Percentiles rank a stretch among this genome's conserved stretches.
Evolutionary conservation across 2,113 vertebrate species (phyloP).

Genomic region (Antigone vipio): DNA sequence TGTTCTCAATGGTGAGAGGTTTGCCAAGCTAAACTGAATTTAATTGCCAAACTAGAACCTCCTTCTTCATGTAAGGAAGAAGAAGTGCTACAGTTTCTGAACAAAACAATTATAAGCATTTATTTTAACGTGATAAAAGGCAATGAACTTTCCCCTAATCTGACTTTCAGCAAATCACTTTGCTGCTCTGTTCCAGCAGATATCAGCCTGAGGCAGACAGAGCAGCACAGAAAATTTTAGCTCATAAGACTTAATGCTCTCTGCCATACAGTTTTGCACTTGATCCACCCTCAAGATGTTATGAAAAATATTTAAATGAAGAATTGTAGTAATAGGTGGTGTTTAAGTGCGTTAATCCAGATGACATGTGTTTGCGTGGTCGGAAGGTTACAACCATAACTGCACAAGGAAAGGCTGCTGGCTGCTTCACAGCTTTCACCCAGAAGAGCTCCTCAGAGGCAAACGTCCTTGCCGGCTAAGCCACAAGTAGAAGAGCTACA

Average conservation of each 20-base stretch:
- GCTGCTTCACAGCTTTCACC: neutral
- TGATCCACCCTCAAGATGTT: neutral
- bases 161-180: neutral
- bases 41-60: neutral
- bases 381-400: neutral
- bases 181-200: neutral
- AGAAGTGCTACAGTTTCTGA: neutral
- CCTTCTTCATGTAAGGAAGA: neutral
- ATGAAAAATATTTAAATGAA: neutral
- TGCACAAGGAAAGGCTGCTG: neutral
- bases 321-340: neutral
- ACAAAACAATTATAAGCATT: neutral
- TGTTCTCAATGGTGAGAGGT: neutral
- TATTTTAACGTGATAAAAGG: neutral
- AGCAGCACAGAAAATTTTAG: neutral
- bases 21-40: neutral
- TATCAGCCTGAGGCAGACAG: neutral
- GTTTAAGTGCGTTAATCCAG: neutral
- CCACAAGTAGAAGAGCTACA: accelerated
- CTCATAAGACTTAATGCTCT: neutral
- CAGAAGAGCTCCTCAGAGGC: neutral
- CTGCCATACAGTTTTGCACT: neutral
- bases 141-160: neutral
- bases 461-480: neutral
- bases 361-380: accelerated